phyloP scores from a whole-genome alignment of 2,113 vertebrate genomes.

The Jaculus jaculus region DNA sequence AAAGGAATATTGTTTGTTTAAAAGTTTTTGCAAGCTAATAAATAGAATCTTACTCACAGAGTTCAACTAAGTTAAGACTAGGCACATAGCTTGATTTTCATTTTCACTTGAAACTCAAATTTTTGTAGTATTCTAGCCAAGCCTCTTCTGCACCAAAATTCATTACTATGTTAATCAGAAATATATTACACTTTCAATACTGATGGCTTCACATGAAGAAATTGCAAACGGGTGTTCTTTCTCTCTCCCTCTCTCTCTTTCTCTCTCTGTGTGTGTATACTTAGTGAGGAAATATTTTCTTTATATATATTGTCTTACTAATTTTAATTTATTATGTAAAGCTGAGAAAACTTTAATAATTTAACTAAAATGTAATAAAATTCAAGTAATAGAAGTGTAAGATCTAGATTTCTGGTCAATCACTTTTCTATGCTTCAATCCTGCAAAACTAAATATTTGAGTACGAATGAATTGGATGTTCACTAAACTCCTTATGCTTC shows the following conservation, averaged over 20 bases:
- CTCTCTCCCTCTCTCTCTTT: not conserved
- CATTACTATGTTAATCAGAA: slow-evolving; percentile 45
- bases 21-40: slow-evolving; percentile 45
- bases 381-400: slow-evolving; percentile 14
- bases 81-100: not conserved
- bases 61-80: slow-evolving; percentile 16
- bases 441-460: not conserved
- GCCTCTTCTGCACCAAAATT: not conserved
- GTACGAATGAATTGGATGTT: not conserved
- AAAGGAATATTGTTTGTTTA: slow-evolving; percentile 37
- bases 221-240: not conserved
- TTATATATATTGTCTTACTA: not conserved
- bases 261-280: not conserved
- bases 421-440: not conserved
- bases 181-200: slow-evolving; percentile 19
- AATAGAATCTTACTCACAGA: slow-evolving; percentile 38
- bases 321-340: slow-evolving; percentile 52
- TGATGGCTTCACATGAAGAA: not conserved
- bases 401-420: slow-evolving; percentile 20
- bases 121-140: not conserved
- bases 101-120: slow-evolving; percentile 43
- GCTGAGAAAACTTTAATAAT: slow-evolving; percentile 46
- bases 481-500: not conserved
- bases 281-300: too few relatives aligned
- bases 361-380: slow-evolving; percentile 56